Evolutionary conservation across 2,888 invertebrate species (phyloP).

Genomic region (Nudaria mundana): DNA sequence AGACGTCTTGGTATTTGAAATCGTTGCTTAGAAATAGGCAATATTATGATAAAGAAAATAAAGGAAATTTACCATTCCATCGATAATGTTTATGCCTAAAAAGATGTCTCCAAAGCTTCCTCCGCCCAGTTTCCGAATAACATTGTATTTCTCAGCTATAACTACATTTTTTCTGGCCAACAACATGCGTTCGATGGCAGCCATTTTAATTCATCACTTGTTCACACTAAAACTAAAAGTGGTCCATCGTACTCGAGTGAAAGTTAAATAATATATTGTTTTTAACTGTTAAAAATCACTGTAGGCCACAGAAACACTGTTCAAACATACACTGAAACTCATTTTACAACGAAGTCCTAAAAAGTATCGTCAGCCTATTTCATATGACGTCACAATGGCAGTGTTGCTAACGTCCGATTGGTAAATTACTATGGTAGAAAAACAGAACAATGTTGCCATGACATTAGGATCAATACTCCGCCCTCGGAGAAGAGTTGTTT

Average conservation of each 20-base stretch:
- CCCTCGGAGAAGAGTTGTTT: not conserved
- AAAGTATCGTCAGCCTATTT: conserved; percentile 70
- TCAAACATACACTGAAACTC: conserved; percentile 59
- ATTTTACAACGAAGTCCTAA: conserved; percentile 63
- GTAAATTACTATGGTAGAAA: conserved; percentile 28
- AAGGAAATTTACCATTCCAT: conserved; percentile 88
- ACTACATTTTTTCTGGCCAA: conserved; percentile 63
- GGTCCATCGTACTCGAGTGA: conserved; percentile 63
- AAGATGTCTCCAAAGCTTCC: conserved; percentile 99
- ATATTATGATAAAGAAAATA: not conserved
- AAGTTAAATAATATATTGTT: conserved; percentile 55
- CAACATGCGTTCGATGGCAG: conserved; percentile 75
- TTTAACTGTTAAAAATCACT: conserved; percentile 53
- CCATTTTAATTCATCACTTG: conserved; percentile 77
- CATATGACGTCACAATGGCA: conserved; percentile 74
- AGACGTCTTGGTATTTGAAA: conserved; percentile 48
- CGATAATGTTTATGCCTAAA: conserved; percentile 94
- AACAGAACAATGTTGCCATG: conserved; percentile 30
- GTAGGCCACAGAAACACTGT: conserved; percentile 58
- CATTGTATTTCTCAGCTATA: conserved; percentile 94
- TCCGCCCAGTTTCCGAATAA: conserved; percentile 98
- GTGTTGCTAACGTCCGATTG: conserved; percentile 47
- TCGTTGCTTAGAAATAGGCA: conserved; percentile 30
- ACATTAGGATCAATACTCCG: conserved; percentile 3
- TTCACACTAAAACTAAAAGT: conserved; percentile 64